A percentile compares a stretch with the other conserved stretches of the same genome.
phyloP scores from a whole-genome alignment of 2,888 invertebrate genomes.

The Drosophila atroscutellata region DNA sequence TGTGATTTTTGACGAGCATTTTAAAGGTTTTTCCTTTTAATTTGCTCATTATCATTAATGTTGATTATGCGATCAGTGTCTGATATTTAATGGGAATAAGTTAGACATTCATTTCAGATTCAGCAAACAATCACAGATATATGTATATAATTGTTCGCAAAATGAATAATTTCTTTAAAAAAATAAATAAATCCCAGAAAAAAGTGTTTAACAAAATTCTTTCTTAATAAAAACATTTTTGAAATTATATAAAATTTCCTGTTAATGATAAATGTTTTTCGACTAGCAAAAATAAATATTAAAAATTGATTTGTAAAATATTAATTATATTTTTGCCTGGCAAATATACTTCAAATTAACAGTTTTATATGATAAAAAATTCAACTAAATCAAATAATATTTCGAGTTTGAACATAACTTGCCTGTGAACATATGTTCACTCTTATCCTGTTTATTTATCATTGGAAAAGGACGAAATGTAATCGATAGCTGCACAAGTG shows the following conservation, averaged over 20 bases:
- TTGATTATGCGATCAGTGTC: background rate
- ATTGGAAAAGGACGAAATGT: slow-evolving; percentile 15
- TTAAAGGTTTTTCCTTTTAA: slow-evolving; percentile 60
- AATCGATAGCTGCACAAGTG: slow-evolving; percentile 53
- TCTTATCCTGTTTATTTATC: slow-evolving; percentile 11
- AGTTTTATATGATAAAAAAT: background rate
- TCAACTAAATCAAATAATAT: background rate
- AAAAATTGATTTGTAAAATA: background rate
- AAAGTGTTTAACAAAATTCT: background rate
- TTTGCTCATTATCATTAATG: slow-evolving; percentile 65
- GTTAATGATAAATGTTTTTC: background rate
- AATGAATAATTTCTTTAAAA: too few species aligned
- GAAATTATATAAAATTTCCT: background rate
- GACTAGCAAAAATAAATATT: background rate
- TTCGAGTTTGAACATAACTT: background rate
- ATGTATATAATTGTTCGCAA: too few species aligned
- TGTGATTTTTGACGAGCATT: slow-evolving; percentile 45
- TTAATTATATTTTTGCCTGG: background rate
- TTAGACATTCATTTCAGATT: background rate
- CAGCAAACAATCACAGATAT: background rate
- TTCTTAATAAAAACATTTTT: background rate
- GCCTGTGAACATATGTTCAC: background rate
- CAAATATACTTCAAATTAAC: background rate
- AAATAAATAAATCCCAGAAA: background rate
- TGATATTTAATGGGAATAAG: background rate